These are phyloP conservation scores for Limnodromus scolopaceus DNA, from an alignment of 2,797 vertebrate genomes.

Conservation along the genomic window DNA sequence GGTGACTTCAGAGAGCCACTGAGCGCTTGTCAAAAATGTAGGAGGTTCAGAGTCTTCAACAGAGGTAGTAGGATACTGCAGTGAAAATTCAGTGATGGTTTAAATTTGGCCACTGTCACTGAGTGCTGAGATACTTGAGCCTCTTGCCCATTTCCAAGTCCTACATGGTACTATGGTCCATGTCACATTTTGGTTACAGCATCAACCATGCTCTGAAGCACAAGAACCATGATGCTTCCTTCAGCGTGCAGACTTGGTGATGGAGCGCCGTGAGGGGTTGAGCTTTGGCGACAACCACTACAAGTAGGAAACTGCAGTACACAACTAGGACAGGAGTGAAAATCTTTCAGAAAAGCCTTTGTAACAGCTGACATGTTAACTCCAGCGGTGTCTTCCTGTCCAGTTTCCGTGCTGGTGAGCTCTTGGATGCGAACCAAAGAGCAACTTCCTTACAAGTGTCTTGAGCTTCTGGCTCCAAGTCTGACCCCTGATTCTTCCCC, in stretches of 20 bases:
- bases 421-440: background rate
- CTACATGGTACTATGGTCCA: fast-evolving
- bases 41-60: background rate
- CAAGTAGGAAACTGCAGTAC: background rate
- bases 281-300: background rate
- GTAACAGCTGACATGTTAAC: background rate
- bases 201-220: background rate
- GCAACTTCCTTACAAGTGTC: background rate
- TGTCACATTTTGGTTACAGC: background rate
- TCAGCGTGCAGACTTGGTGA: background rate
- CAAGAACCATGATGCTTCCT: background rate
- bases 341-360: background rate
- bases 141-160: background rate
- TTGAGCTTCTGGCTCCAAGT: background rate
- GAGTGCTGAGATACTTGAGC: background rate
- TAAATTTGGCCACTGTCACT: background rate
- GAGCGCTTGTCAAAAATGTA: background rate
- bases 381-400: background rate
- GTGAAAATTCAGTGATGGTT: background rate
- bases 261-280: background rate
- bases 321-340: background rate
- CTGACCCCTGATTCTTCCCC: background rate
- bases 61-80: background rate
- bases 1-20: background rate
- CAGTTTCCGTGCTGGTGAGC: background rate